These are phyloP conservation scores for Dicentrarchus labrax DNA, from an alignment of 2,113 vertebrate genomes.

Conservation along the genomic window DNA sequence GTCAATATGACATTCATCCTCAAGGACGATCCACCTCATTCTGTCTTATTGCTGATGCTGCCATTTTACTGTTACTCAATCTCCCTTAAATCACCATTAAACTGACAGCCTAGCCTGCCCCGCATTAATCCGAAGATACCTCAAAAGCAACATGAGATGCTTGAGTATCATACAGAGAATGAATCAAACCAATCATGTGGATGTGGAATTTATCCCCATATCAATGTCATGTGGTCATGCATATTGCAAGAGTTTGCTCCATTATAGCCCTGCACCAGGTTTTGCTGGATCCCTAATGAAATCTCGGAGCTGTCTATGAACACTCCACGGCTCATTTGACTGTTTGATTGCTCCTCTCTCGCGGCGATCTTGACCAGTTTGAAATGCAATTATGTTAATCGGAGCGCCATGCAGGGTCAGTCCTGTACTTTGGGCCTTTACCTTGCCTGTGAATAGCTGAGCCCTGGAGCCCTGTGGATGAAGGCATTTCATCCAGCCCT, in stretches of 20 bases:
- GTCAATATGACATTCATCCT: background rate
- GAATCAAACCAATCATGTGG: conserved; percentile 13
- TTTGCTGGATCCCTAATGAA: conserved; percentile 26
- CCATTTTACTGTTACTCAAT: background rate
- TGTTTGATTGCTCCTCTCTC: conserved; percentile 48
- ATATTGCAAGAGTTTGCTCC: conserved; percentile 18
- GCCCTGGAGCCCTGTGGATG: conserved; percentile 3
- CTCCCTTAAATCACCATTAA: background rate
- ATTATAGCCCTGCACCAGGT: background rate
- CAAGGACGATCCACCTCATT: background rate
- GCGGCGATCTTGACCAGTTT: conserved; percentile 38
- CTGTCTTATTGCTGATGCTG: conserved; percentile 8
- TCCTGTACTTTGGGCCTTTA: conserved; percentile 3
- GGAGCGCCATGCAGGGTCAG: conserved; percentile 10
- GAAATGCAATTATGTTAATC: conserved; percentile 63
- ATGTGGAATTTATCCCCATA: background rate
- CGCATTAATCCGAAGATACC: background rate
- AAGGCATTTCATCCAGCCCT: conserved; percentile 8
- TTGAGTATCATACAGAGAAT: background rate
- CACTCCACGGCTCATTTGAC: conserved; percentile 40
- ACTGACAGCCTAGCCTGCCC: background rate
- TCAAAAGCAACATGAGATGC: background rate
- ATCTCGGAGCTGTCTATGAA: conserved; percentile 21
- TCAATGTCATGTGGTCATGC: conserved; percentile 36
- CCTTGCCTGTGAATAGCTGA: background rate